phyloP scores from a whole-genome alignment of 2,797 vertebrate species.

The Spinus olivaceus region DNA sequence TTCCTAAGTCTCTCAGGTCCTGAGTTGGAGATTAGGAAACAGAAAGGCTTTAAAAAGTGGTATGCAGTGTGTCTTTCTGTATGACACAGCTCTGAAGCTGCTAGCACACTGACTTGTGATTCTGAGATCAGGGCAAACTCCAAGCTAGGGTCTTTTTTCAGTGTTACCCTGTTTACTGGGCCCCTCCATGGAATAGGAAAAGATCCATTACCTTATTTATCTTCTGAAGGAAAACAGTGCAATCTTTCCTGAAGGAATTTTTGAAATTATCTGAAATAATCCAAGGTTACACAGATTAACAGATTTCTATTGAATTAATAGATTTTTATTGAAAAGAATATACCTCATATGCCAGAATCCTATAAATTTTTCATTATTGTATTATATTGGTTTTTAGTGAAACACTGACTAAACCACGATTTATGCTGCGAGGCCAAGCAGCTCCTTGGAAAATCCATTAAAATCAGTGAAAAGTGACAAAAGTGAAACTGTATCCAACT shows the following conservation, averaged over 20 bases:
- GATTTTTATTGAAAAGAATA: neutral
- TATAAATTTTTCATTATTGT: neutral
- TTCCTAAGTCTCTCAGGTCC: neutral
- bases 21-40: neutral
- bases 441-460: neutral
- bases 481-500: neutral
- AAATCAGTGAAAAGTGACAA: neutral
- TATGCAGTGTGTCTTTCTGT: neutral
- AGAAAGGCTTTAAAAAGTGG: neutral
- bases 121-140: neutral
- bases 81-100: neutral
- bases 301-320: neutral
- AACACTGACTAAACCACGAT: neutral
- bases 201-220: neutral
- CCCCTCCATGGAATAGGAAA: neutral
- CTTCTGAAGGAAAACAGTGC: neutral
- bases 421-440: neutral
- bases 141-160: neutral
- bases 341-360: neutral
- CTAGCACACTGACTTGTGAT: neutral
- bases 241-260: neutral
- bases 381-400: neutral
- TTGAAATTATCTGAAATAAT: neutral
- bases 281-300: neutral
- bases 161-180: neutral